These are phyloP conservation scores for Rutpela maculata DNA, from an alignment of 2,888 invertebrate species.

Conservation along the genomic window DNA sequence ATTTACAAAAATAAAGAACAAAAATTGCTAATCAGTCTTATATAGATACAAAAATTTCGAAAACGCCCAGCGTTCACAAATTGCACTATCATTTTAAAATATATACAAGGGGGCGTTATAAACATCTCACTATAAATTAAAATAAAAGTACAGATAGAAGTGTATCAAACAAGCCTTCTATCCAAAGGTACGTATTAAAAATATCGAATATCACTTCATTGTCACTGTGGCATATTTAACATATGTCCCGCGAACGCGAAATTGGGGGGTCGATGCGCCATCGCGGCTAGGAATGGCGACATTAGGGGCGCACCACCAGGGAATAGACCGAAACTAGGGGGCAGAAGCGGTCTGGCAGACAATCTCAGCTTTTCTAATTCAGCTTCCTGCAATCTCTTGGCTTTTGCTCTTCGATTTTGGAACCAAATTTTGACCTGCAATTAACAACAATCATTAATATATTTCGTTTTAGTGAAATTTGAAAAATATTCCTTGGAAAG, in stretches of 20 bases:
- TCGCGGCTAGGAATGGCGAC: slow-evolving; percentile 81
- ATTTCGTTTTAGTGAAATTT: too few relatives aligned
- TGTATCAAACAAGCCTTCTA: not conserved
- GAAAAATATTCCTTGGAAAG: too few relatives aligned
- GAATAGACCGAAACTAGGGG: slow-evolving; percentile 82
- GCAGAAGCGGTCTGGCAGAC: slow-evolving; percentile 87
- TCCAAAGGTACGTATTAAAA: slow-evolving; percentile 23
- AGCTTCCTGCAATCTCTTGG: slow-evolving; percentile 96
- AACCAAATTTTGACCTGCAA: slow-evolving; percentile 86
- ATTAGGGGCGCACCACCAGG: slow-evolving; percentile 78
- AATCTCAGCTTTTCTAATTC: slow-evolving; percentile 93
- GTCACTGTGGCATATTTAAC: slow-evolving; percentile 79
- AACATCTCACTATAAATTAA: slow-evolving; percentile 32
- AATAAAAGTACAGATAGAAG: slow-evolving; percentile 8
- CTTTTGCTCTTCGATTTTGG: slow-evolving; percentile 91
- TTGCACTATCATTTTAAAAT: slow-evolving; percentile 46
- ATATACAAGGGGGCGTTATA: slow-evolving; percentile 41
- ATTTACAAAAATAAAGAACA: slow-evolving; percentile 63
- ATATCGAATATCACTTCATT: slow-evolving; percentile 22
- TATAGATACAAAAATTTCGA: slow-evolving; percentile 57
- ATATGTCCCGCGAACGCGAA: slow-evolving; percentile 78
- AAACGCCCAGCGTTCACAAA: slow-evolving; percentile 53
- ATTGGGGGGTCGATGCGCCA: slow-evolving; percentile 78
- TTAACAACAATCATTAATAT: not conserved
- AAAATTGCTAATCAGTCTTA: slow-evolving; percentile 70